Base-by-base conservation (phyloP, 2,888 invertebrate species). In the Phaedon cochleariae region DNA sequence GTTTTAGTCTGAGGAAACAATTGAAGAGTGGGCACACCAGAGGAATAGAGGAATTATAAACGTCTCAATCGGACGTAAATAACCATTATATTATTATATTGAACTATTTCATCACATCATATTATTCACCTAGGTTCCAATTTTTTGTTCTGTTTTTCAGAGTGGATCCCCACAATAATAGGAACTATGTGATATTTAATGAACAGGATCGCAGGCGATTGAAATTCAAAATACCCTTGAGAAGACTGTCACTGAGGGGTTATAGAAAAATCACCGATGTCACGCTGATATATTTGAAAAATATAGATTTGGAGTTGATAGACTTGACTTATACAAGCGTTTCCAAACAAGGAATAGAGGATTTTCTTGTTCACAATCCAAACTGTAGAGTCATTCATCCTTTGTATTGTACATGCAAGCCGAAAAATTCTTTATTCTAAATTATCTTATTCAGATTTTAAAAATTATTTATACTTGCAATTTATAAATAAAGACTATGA, bases 271-370 rank as follows among this genome's bases (percentile, higher is more conserved):
- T 83, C 18, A 80, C 79, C 5, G 76, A 83, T 62, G 22, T 52
- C 2, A 73, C 78, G 0, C 69, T 83, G 15, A 34, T 52, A 1
- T 73, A 72, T 41, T 64, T 83, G 0, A 71, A 67, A 48, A 70
- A 78, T 55, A 68, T 82, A 41, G 75, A 79, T 29, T 66, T 83
- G 51, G 79, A 80, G 10, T 60, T 82, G 53, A 78, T 94, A 0
- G 92, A 94, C 80, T 87, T 94, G 0, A 88, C 88, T 0, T 87
- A 89, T 0, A 91, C 92, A 0, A 84, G 85, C 0, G 90, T 93
- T 0, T 90, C 91, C 0, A 79, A 80, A 5, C 76, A 82, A 0
- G 92, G 90, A 0, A 85, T 92, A 0, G 84, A 85, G n/a, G 81
- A 83, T 0, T 93, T 92, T 69, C 86, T 85, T 54, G 82, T 81